Percentiles rank a stretch among this genome's conserved stretches.
Evolutionary conservation across 2,888 invertebrate genomes (phyloP).

Genomic region (Aleiodes testaceus): DNA sequence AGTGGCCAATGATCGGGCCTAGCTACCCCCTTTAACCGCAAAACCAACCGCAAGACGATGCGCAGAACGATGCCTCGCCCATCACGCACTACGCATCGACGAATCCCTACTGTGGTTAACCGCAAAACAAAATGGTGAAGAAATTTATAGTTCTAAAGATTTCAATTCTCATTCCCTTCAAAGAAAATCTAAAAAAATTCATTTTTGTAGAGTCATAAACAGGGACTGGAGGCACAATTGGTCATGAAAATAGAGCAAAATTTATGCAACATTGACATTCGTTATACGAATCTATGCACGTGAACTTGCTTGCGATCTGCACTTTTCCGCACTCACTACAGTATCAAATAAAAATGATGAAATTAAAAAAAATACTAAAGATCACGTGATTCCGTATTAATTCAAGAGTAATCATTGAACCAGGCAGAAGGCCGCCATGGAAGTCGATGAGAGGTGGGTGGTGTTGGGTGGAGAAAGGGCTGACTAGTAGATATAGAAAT

Average conservation of each 20-base stretch:
- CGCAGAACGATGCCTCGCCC: conserved; percentile 67
- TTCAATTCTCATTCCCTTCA: not conserved
- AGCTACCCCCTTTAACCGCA: conserved; percentile 71
- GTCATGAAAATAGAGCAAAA: no score
- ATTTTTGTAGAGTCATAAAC: no score
- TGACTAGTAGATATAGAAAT: not conserved
- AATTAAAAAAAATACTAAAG: not conserved
- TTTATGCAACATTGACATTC: no score
- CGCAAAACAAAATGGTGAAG: conserved; percentile 72
- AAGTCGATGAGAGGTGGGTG: not conserved
- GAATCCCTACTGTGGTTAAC: conserved; percentile 62
- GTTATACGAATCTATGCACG: no score
- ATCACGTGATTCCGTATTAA: not conserved
- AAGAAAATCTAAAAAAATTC: no score
- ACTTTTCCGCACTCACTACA: no score
- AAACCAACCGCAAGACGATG: conserved; percentile 73
- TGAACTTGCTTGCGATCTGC: no score
- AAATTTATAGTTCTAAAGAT: conserved; percentile 12
- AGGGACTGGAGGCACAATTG: no score
- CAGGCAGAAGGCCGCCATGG: conserved; percentile 8
- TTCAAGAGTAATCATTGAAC: conserved; percentile 17
- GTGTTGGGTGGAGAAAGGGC: not conserved
- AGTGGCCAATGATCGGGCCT: conserved; percentile 72
- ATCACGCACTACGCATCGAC: conserved; percentile 59
- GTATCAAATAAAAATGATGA: no score